phyloP scores from a whole-genome alignment of 2,113 vertebrate genomes.

The Microcebus murinus region DNA sequence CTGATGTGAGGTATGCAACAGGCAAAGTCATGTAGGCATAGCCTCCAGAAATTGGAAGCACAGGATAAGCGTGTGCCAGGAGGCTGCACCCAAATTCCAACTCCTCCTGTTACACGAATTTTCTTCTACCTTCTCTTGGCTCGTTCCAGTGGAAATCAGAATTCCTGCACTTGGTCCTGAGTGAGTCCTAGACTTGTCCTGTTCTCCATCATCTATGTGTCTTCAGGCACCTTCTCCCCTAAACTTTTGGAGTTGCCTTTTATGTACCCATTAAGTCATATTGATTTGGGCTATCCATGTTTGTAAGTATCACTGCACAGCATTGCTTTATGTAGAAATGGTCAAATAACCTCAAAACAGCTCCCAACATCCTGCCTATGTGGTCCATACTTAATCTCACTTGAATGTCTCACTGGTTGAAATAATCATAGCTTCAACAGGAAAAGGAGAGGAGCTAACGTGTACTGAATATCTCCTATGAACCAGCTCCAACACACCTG shows the following conservation, averaged over 20 bases:
- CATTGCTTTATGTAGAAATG: neutral
- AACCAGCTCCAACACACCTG: neutral
- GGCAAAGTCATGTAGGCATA: slow-evolving; percentile 13
- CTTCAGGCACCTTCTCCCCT: neutral
- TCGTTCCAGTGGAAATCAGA: neutral
- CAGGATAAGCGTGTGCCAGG: neutral
- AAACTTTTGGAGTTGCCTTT: neutral
- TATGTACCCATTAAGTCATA: too few relatives aligned
- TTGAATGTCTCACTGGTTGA: neutral
- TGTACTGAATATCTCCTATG: neutral
- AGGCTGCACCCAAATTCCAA: slow-evolving; percentile 45
- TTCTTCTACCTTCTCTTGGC: neutral
- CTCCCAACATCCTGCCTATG: neutral
- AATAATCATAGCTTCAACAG: neutral
- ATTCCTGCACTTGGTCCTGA: neutral
- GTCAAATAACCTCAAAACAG: neutral
- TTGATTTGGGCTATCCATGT: neutral
- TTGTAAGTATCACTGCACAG: neutral
- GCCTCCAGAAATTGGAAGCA: slow-evolving; percentile 6
- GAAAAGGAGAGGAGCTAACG: neutral
- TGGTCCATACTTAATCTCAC: neutral
- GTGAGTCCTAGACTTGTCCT: fast-evolving
- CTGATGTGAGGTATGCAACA: neutral
- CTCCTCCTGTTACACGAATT: neutral
- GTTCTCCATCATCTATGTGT: neutral